Conservation (phyloP, 2,113 vertebrate genomes). For the Neodon shergylaensis region DNA sequence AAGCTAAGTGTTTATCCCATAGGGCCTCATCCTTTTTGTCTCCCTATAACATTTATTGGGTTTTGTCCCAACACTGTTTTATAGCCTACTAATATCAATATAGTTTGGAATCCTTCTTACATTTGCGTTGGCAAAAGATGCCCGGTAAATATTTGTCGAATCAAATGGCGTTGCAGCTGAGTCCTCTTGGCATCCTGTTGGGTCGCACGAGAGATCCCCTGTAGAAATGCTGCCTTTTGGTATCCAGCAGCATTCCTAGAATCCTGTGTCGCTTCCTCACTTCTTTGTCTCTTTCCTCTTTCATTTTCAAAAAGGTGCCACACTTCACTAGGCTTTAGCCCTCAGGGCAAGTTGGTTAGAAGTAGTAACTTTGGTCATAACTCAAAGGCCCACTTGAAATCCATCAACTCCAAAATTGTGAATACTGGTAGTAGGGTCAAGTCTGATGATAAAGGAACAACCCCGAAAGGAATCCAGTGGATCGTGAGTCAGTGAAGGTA, state of each 20-base stretch:
- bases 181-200: constrained; percentile 3
- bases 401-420: background rate
- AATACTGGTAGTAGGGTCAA: background rate
- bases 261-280: constrained; percentile 16
- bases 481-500: background rate
- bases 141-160: constrained; percentile 69
- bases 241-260: constrained; percentile 50
- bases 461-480: background rate
- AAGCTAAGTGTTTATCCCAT: background rate
- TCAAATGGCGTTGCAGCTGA: constrained; percentile 61
- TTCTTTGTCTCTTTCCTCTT: background rate
- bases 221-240: constrained; percentile 45
- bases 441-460: background rate
- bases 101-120: constrained; percentile 57
- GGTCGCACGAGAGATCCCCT: background rate
- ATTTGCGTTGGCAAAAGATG: constrained; percentile 59
- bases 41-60: background rate
- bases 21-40: background rate
- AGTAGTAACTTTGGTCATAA: background rate
- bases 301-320: background rate
- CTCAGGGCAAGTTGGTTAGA: background rate
- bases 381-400: background rate
- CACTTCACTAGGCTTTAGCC: background rate
- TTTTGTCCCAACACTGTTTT: constrained; percentile 35
- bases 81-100: constrained; percentile 40